These are phyloP conservation scores for Mus spicilegus DNA, from an alignment of 2,113 vertebrate genomes.

Conservation along the genomic window DNA sequence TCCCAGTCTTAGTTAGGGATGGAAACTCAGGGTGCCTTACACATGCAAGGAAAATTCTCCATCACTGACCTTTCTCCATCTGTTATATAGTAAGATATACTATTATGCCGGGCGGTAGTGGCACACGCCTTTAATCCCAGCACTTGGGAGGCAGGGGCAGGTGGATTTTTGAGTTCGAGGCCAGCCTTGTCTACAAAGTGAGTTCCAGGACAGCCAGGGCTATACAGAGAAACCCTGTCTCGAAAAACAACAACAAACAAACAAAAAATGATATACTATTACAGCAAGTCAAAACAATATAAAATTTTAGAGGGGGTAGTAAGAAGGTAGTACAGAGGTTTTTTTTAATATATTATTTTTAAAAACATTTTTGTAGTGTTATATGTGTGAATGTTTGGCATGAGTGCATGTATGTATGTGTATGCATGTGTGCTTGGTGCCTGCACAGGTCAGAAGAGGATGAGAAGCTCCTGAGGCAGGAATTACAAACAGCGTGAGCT, in stretches of 20 bases:
- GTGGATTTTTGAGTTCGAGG: too few species aligned
- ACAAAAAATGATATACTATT: not conserved
- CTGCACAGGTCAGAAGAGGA: not conserved
- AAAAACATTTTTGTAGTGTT: not conserved
- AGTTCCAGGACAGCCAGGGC: too few species aligned
- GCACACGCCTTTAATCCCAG: too few species aligned
- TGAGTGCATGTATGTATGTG: too few species aligned
- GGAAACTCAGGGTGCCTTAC: too few species aligned
- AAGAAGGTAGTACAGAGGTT: not conserved
- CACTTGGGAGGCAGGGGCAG: too few species aligned
- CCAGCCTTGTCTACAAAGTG: too few species aligned
- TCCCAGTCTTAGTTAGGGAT: not conserved
- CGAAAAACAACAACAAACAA: too few species aligned
- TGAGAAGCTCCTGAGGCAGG: not conserved
- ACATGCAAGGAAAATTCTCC: not conserved
- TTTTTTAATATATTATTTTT: not conserved
- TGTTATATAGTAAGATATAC: not conserved
- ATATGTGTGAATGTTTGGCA: too few species aligned
- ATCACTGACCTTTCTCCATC: not conserved
- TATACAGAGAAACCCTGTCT: too few species aligned
- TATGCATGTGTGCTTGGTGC: too few species aligned
- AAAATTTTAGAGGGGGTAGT: not conserved
- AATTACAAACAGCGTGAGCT: not conserved
- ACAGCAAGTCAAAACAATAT: not conserved
- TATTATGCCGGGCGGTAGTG: too few species aligned